Conservation (phyloP, 1,140 invertebrate species). For the Caenorhabditis inopinata region DNA sequence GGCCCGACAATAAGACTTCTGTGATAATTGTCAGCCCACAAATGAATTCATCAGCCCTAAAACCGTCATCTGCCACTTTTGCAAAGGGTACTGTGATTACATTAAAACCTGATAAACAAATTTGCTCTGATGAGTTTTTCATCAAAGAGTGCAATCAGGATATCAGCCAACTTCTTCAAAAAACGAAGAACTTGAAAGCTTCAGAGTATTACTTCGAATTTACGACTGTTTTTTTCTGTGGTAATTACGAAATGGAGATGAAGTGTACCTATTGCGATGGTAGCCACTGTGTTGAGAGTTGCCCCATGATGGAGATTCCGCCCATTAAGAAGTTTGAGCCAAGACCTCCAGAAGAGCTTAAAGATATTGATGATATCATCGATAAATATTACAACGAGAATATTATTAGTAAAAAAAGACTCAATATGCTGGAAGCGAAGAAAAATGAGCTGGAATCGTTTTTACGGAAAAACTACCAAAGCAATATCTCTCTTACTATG, state of each 20-base stretch:
- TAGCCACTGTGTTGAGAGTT: neutral
- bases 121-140: neutral
- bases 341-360: neutral
- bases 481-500: neutral
- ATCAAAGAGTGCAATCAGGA: neutral
- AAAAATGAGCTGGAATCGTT: neutral
- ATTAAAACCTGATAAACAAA: neutral
- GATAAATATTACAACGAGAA: neutral
- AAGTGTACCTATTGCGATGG: slow-evolving; percentile 37
- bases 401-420: neutral
- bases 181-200: neutral
- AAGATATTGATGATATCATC: slow-evolving; percentile 20
- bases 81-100: neutral
- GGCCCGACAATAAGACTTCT: no score
- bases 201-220: neutral
- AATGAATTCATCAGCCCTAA: no score
- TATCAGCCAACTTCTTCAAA: neutral
- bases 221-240: neutral
- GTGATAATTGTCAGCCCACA: no score
- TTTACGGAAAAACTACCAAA: neutral
- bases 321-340: neutral
- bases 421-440: neutral
- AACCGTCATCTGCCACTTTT: neutral
- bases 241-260: neutral
- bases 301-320: slow-evolving; percentile 26